Base-by-base conservation (phyloP, 2,113 vertebrate genomes). In the Anarrhichthys ocellatus region DNA sequence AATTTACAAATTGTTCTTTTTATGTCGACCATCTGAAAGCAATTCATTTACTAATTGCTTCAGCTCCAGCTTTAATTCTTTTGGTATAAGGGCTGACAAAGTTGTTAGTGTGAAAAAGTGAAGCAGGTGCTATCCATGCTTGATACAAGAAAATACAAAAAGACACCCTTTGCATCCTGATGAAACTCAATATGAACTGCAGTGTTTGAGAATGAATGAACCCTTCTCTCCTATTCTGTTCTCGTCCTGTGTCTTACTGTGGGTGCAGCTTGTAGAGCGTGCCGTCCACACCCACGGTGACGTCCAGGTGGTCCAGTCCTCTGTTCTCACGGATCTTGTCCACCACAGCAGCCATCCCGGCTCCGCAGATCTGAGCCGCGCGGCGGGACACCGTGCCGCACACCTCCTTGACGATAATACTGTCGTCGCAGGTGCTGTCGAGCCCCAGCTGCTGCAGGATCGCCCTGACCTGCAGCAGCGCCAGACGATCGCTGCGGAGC, bases 301-400 rank as follows among this genome's bases (percentile, higher is more conserved):
- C 90, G 4, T 97, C 96, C 92, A 99, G 95, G 84, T 89, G 97
- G 80, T 98, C 97, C 66, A 99, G 86, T 1, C 95, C 93, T 80
- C 97, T 91, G 96, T 99, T 99, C 95, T 99, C 98, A 17, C 98
- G 94, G 87, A 99, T 99, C 94, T 99, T 99, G 83, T 99, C 98
- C 78, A 99, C 98, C 27, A 99, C 95, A 0, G 97, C 98, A 0
- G 98, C 98, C 98, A 99, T 99, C 9, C 97, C 98, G 0, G 98
- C 98, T 0, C 98, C 98, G 0, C 98, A 99, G 80, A 99, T 34
- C 95, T 99, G 97, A 0, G 97, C 98, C 0, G 97, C 98, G 29
- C 98, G 94, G 88, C 76, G 95, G 0, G 98, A 99, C 91, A 99
- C 97, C 0, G 95, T 96, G 29, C 97, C 97, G 0, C 98, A 99